phyloP scores from a whole-genome alignment of 37 sponge, comb jelly and placozoan species.

The Lycopodina hypogea region DNA sequence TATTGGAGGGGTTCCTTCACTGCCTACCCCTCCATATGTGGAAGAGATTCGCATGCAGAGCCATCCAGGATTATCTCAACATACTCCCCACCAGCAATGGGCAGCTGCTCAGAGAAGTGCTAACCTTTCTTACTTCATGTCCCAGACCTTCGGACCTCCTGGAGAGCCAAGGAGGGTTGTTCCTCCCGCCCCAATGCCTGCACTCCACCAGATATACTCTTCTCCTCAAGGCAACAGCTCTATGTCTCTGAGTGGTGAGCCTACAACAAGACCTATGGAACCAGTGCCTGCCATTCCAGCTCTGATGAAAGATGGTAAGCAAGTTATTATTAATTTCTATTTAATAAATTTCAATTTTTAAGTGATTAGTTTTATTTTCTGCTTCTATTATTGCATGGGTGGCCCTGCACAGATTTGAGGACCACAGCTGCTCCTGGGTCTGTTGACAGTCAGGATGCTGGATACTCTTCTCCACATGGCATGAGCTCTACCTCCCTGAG shows the following conservation, averaged over 20 bases:
- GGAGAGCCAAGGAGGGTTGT: not conserved
- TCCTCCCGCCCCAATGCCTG: slow-evolving; percentile 1
- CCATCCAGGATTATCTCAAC: too few species aligned
- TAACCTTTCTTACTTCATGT: slow-evolving; percentile 6
- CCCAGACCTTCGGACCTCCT: not conserved
- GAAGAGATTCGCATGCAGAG: too few species aligned
- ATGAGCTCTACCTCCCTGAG: too few species aligned
- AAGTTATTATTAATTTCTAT: too few species aligned
- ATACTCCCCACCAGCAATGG: slow-evolving; percentile 20
- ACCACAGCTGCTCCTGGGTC: not conserved
- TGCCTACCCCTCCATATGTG: slow-evolving; percentile 43
- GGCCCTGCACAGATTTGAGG: not conserved
- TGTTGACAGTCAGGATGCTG: not conserved
- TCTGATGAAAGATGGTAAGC: slow-evolving; percentile 26
- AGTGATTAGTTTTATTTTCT: too few species aligned
- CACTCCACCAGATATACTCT: slow-evolving; percentile 14
- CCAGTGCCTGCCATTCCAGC: slow-evolving; percentile 13
- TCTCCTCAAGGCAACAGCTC: not conserved
- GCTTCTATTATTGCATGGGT: too few species aligned
- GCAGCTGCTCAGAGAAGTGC: not conserved
- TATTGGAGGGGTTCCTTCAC: slow-evolving; percentile 47
- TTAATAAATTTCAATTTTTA: not conserved
- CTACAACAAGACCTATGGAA: not conserved
- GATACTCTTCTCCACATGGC: too few species aligned
- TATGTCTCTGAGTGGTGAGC: too few species aligned